Conservation (phyloP, 2,113 vertebrate species). For the Anarrhichthys ocellatus region DNA sequence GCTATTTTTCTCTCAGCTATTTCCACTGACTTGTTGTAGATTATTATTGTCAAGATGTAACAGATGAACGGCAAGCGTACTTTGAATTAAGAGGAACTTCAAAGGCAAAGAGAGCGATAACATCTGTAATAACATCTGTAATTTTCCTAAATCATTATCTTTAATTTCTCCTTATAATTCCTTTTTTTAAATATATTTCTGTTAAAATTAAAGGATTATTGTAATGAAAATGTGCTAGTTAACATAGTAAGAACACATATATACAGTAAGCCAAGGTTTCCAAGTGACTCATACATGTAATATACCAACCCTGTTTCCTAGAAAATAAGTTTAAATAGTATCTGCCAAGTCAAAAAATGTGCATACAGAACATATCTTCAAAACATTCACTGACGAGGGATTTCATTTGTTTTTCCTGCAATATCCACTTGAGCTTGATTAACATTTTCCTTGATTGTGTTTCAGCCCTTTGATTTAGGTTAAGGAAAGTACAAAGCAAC, state of each 20-base stretch:
- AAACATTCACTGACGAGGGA: neutral
- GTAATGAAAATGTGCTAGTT: neutral
- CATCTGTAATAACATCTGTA: slow-evolving; percentile 16
- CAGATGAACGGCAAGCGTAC: slow-evolving; percentile 65
- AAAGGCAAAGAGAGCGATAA: slow-evolving; percentile 57
- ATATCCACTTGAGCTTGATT: neutral
- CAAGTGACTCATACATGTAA: neutral
- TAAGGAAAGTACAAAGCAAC: neutral
- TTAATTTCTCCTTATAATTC: slow-evolving; percentile 42
- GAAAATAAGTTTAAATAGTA: neutral
- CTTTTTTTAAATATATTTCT: slow-evolving; percentile 20
- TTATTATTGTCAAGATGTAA: slow-evolving; percentile 79
- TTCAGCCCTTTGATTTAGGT: neutral
- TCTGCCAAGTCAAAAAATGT: neutral
- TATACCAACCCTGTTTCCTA: neutral
- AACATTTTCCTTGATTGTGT: neutral
- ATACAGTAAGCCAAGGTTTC: neutral
- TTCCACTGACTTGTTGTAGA: slow-evolving; percentile 63
- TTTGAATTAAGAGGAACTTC: slow-evolving; percentile 66
- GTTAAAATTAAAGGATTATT: slow-evolving; percentile 1
- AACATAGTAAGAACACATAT: neutral
- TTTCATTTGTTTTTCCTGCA: neutral
- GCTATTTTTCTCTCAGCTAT: slow-evolving; percentile 71
- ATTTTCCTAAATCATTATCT: slow-evolving; percentile 44
- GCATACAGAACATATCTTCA: neutral